Evolutionary conservation across 2,113 vertebrate species (phyloP), one percentile per base, ranked within the genome.

Genomic region (Romanogobio albipinnatus): DNA sequence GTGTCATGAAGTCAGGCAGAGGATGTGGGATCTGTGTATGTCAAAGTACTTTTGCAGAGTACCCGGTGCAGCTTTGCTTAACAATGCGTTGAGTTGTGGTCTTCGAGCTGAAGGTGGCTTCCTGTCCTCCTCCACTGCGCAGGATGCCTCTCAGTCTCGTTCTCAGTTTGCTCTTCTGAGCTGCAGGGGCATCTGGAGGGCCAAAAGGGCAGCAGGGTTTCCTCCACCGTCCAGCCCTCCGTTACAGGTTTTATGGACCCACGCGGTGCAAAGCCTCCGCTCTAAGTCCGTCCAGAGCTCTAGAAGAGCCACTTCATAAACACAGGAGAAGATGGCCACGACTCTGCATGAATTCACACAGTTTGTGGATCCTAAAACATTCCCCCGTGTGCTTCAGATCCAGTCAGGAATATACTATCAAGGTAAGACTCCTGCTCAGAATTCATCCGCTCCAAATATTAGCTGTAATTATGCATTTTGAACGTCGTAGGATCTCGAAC

Each of bases 311-410:
- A 36, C 64, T 33, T 45, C 3, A 9, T 45, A 4, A 9, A 10
- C 26, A 33, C 9, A 75, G 10, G 3, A 19, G 39, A 89, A 7
- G 45, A 97, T 96, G 96, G 86, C 94, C 14, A 86, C 91, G 62
- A 94, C 94, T 0, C 87, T 97, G 84, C 90, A 95, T 85, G 94
- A 94, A 66, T 96, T 96, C 81, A 91, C 96, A 66, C 91, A 93
- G 73, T 93, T 94, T 9, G 88, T 97, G 84, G 94, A 97, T 53
- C 89, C 92, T 61, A 93, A 89, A 89, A 87, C 92, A 15, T 94
- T 97, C n/a, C 96, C 96, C 5, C 94, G 95, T 36, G 92, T 96
- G 49, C 91, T 97, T 1, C 94, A 96, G 89, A 95, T 96, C 87
- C 96, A 96, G 56, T 96, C 95, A 19, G 96, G 96, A 79, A 91